phyloP scores from a whole-genome alignment of 2,888 invertebrate species.

The Erebia epiphron region DNA sequence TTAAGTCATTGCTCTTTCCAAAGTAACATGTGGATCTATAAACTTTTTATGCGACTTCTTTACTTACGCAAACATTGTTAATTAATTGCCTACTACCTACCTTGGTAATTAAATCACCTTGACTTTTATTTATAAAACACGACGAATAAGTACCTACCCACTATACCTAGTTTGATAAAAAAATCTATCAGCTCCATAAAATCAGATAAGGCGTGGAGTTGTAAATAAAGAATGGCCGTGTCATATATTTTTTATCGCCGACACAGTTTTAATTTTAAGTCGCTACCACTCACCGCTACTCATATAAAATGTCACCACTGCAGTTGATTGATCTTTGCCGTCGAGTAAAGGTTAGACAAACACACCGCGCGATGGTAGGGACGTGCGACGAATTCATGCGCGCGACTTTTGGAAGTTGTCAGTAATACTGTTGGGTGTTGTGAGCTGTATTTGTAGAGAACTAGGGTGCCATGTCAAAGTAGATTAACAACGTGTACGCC shows the following conservation, averaged over 20 bases:
- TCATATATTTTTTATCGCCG: slow-evolving; percentile 31
- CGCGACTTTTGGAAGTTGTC: too few species aligned
- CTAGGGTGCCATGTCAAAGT: too few species aligned
- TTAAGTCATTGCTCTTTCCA: neutral
- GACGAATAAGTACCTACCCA: neutral
- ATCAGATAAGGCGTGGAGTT: slow-evolving; percentile 10
- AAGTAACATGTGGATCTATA: slow-evolving; percentile 6
- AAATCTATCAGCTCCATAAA: slow-evolving; percentile 17
- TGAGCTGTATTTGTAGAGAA: too few species aligned
- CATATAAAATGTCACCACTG: slow-evolving; percentile 30
- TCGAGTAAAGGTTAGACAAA: slow-evolving; percentile 10
- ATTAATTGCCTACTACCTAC: neutral
- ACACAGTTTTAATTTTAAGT: slow-evolving; percentile 29
- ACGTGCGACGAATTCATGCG: too few species aligned
- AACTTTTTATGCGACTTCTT: slow-evolving; percentile 16
- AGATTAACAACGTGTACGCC: too few species aligned
- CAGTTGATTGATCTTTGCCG: slow-evolving; percentile 33
- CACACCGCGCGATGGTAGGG: neutral
- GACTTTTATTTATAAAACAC: neutral
- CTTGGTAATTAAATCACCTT: slow-evolving; percentile 6
- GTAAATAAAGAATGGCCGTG: slow-evolving; percentile 9
- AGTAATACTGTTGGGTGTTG: too few species aligned
- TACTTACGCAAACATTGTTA: slow-evolving; percentile 22
- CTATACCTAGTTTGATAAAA: slow-evolving; percentile 1
- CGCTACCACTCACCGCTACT: slow-evolving; percentile 16